Evolutionary conservation across 1,140 invertebrate species (phyloP), one percentile per base, ranked within the genome.

Genomic region (Pomacea maculata): DNA sequence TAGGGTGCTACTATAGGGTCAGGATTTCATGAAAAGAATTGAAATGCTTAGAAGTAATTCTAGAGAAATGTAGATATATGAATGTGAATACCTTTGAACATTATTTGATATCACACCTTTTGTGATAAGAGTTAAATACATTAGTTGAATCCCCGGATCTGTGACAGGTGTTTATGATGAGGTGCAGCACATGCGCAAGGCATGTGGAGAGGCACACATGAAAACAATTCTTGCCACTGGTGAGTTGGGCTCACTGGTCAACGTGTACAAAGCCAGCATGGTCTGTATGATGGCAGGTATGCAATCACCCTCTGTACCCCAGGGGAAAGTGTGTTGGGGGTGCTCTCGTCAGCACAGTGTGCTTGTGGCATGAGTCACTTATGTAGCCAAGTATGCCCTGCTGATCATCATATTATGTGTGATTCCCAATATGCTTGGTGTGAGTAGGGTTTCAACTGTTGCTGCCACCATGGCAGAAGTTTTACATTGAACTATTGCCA

Each of bases 181-280:
- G 93, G 93, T 99, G 0, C 87, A 91, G 63, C 88, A 93, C 84
- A 94, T 95, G 93, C 94, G 94, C 83, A 90, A 94, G 81, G 95
- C 94, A 34, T 99, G 97, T 92, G 94, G 91, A n/a, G 89, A 92
- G 10, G 95, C 94, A n/a, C 95, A 96, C 87, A 92, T 99, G 90
- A 99, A 99, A 93, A 95, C 96, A 1, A 99, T 99, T 87, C 92
- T 99, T 79, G 97, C 97, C 10, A 95, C 96, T 67, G 98, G 98
- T 45, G 98, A 99, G 92, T 93, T 99, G 21, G 95, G 94, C n/a
- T 94, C 94, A 75, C 93, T 97, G 90, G 93, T 94, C 78, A 98
- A 98, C 93, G 94, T 95, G n/a, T 98, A 98, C 88, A 95, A 95
- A 84, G 96, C 97, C 5, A 96, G 97, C 34, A 94, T 98, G 92